phyloP scores from a whole-genome alignment of 2,113 vertebrate genomes.

The Grantiella picta region DNA sequence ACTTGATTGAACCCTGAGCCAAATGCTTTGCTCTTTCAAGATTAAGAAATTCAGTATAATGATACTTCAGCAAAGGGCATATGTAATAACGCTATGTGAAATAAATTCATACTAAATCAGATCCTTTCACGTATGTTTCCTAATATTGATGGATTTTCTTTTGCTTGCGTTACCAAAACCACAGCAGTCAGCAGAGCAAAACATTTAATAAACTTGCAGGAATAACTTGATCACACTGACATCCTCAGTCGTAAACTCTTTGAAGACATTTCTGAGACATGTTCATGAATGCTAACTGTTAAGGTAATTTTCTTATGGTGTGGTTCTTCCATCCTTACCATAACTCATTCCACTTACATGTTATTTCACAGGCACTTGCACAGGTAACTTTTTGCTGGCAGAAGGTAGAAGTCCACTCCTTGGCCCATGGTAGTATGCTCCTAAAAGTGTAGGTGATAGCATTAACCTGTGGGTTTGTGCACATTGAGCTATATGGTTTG shows the following conservation, averaged over 20 bases:
- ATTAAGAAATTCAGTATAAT: constrained; percentile 32
- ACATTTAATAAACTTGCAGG: not conserved
- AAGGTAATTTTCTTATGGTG: not conserved
- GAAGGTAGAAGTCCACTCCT: not conserved
- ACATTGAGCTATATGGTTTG: not conserved
- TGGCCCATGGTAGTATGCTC: not conserved
- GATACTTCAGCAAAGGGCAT: not conserved
- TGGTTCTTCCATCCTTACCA: not conserved
- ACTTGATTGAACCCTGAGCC: not conserved
- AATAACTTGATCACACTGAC: not conserved
- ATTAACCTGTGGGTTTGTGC: not conserved
- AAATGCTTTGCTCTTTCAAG: constrained; percentile 5
- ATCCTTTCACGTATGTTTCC: not conserved
- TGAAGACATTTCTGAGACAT: not conserved
- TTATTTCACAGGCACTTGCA: not conserved
- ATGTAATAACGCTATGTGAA: constrained; percentile 43
- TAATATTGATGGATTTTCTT: not conserved
- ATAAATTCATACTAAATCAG: not conserved
- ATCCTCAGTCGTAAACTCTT: not conserved
- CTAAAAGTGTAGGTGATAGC: not conserved
- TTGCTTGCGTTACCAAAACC: not conserved
- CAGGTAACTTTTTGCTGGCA: not conserved
- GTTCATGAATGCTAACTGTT: not conserved
- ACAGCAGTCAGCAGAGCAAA: not conserved
- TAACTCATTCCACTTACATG: not conserved